Base-by-base conservation (phyloP, 2,113 vertebrate genomes). In the Parotia lawesii region DNA sequence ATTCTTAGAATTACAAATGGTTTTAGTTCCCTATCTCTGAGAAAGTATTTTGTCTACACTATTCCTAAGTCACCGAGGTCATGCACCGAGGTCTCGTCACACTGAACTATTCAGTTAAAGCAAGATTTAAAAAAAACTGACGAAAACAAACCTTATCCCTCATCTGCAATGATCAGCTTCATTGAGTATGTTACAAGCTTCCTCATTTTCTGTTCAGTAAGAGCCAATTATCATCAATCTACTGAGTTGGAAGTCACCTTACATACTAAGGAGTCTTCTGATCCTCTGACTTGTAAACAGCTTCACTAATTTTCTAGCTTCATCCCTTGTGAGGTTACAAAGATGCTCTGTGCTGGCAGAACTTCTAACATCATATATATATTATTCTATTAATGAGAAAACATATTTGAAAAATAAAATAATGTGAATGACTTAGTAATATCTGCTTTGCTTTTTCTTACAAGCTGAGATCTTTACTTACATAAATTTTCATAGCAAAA, bases 181-280 rank as follows among this genome's bases (percentile, higher is more conserved):
- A 69, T 6, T 85, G 77, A 82, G 28, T 65, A 79, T 50, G 35
- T 92, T 80, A 71, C 64, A 90, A 84, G 23, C 33, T 87, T 87
- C 61, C 28, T 89, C 37, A 45, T 87, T 89, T 96, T 56, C 77
- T 12, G 28, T 89, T 91, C 93, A 89, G 61, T 75, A 79, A 89
- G 20, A 94, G 53, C n/a, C 62, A 93, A 85, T 87, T 93, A 91
- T 79, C 3, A 1, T 80, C 83, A 79, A 89, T 85, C 58, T 78
- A 60, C 53, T 61, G 70, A 79, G 71, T 42, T 93, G 57, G n/a
- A 96, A 89, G 38, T 87, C 3, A 2, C 40, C 50, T 82, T 73
- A 76, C 81, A 82, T 93, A 71, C 33, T 75, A 75, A 57, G 3
- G 47, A 89, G 23, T 51, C 70, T 85, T 91, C 70, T 91, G 65